Evolutionary conservation across 1,140 invertebrate genomes (phyloP).

Genomic region (Drosophila melanogaster): DNA sequence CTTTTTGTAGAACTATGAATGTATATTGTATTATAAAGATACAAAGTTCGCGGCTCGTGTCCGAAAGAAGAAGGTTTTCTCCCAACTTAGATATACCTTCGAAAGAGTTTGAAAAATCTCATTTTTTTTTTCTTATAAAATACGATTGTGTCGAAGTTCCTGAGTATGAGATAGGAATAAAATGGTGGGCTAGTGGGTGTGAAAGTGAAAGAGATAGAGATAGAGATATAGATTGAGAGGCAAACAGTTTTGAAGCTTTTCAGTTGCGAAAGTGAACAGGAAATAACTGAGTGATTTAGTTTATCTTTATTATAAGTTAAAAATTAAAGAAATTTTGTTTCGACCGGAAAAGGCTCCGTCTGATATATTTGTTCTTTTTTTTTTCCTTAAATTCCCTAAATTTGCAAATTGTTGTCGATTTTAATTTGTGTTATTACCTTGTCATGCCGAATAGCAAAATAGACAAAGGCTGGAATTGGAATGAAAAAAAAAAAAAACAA

Average conservation of each 20-base stretch:
- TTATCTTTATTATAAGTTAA: neutral
- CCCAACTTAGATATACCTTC: neutral
- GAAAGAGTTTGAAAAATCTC: neutral
- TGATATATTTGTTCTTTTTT: neutral
- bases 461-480: neutral
- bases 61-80: slow-evolving; percentile 2
- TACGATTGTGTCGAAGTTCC: neutral
- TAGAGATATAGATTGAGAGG: slow-evolving; percentile 6
- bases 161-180: neutral
- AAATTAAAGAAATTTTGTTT: neutral
- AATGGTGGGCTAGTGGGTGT: slow-evolving; percentile 12
- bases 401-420: neutral
- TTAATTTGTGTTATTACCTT: neutral
- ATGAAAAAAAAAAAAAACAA: too few species aligned
- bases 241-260: slow-evolving; percentile 27
- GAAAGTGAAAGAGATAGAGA: slow-evolving; percentile 14
- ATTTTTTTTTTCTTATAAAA: slow-evolving; percentile 1
- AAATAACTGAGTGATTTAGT: slow-evolving; percentile 5
- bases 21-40: slow-evolving; percentile 58
- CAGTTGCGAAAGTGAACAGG: slow-evolving; percentile 38
- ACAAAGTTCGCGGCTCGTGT: slow-evolving; percentile 12
- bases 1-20: slow-evolving; percentile 72
- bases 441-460: neutral
- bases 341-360: neutral
- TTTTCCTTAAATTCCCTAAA: neutral